Evolutionary conservation across 2,113 vertebrate genomes (phyloP).

Genomic region (Lepus americanus): DNA sequence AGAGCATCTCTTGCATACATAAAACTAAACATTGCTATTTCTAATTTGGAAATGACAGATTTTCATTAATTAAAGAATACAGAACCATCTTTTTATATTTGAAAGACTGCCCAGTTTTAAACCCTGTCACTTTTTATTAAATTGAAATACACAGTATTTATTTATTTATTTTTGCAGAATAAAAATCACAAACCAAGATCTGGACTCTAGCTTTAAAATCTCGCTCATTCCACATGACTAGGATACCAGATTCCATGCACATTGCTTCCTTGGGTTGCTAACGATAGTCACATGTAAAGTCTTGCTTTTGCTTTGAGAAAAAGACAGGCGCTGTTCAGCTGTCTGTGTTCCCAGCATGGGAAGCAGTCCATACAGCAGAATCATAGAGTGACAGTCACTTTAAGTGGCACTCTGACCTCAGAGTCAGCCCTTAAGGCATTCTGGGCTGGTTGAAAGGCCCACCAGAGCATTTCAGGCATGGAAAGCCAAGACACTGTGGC

Average conservation of each 20-base stretch:
- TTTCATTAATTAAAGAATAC: background rate
- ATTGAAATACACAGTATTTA: background rate
- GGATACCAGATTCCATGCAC: background rate
- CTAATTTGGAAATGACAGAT: background rate
- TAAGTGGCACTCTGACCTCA: no score
- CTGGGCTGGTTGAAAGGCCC: no score
- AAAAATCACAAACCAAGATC: background rate
- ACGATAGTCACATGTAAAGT: no score
- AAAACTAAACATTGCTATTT: background rate
- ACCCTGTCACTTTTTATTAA: background rate
- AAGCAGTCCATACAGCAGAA: no score
- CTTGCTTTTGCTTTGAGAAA: background rate
- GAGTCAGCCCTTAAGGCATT: no score
- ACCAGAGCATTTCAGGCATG: no score
- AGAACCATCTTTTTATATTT: background rate
- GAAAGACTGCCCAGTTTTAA: constrained; percentile 5
- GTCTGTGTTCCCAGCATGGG: background rate
- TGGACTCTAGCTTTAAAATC: background rate
- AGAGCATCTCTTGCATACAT: background rate
- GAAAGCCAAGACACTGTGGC: no score
- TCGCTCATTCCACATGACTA: background rate
- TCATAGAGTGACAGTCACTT: no score
- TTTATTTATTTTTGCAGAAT: background rate
- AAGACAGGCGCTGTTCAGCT: background rate
- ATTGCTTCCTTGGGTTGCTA: background rate